phyloP scores from a whole-genome alignment of 2,888 invertebrate genomes.

The Dilophus febrilis region DNA sequence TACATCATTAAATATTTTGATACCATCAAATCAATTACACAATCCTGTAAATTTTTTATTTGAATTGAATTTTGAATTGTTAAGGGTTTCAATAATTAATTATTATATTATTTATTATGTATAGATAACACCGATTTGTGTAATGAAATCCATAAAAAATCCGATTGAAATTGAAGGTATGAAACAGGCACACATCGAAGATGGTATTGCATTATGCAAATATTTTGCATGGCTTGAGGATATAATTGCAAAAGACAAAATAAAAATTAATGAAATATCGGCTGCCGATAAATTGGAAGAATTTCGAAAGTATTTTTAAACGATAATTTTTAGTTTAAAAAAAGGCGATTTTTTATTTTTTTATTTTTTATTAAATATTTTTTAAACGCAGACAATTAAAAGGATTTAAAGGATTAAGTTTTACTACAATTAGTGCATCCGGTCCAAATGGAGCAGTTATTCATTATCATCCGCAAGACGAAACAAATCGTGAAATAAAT shows the following conservation, averaged over 20 bases:
- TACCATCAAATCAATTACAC: too few relatives aligned
- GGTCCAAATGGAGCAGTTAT: constrained; percentile 82
- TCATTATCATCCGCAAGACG: constrained; percentile 55
- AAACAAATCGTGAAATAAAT: constrained; percentile 43
- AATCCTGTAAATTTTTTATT: too few relatives aligned
- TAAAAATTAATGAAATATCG: constrained; percentile 53
- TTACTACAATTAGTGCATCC: constrained; percentile 70
- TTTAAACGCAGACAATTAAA: constrained; percentile 32
- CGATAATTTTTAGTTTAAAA: background rate
- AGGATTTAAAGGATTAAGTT: constrained; percentile 63
- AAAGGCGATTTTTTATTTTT: background rate
- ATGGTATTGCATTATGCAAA: constrained; percentile 67
- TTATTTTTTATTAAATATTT: background rate
- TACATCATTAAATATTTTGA: too few relatives aligned
- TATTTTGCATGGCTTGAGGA: constrained; percentile 72
- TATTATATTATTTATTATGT: constrained; percentile 13
- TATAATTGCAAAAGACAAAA: constrained; percentile 30
- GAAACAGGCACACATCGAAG: constrained; percentile 62
- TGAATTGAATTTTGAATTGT: too few relatives aligned
- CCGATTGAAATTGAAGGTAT: constrained; percentile 57
- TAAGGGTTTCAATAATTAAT: too few relatives aligned
- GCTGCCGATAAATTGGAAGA: constrained; percentile 51
- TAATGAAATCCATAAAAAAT: constrained; percentile 77
- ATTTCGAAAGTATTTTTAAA: constrained; percentile 38
- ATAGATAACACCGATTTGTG: constrained; percentile 38